phyloP scores from a whole-genome alignment of 2,797 vertebrate genomes.

The Rhynchonycteris naso region DNA sequence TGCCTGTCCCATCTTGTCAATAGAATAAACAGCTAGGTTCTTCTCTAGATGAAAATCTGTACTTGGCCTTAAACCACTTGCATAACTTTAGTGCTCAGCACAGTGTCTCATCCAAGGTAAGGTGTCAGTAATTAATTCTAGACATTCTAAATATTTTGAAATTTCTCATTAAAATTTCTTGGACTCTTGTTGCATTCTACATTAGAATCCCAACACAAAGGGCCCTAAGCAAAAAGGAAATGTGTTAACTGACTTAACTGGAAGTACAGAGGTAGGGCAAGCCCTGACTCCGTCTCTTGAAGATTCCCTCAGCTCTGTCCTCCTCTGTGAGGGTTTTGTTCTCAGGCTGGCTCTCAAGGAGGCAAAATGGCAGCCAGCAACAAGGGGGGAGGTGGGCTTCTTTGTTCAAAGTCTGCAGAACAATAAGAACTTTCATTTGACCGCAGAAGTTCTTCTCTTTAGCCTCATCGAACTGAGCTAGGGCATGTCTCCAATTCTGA shows the following conservation, averaged over 20 bases:
- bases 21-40: neutral
- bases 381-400: neutral
- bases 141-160: conserved; percentile 31
- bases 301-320: neutral
- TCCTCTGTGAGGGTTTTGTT: neutral
- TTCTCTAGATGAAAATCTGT: neutral
- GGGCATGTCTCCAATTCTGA: neutral
- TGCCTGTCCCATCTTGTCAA: neutral
- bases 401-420: conserved; percentile 9
- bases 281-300: neutral
- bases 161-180: conserved; percentile 16
- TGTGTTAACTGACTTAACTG: neutral
- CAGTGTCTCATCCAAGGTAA: neutral
- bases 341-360: neutral
- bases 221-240: neutral
- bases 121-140: conserved; percentile 24
- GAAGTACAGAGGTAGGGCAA: neutral
- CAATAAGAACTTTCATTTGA: neutral
- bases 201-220: neutral
- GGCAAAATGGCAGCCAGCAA: neutral
- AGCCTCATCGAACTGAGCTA: neutral
- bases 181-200: neutral
- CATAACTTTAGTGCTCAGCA: neutral
- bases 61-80: neutral
- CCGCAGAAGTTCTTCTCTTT: neutral